Percentiles rank a stretch among this genome's conserved stretches.
Evolutionary conservation across 2,888 invertebrate genomes (phyloP).

Genomic region (Caenorhabditis sp.): DNA sequence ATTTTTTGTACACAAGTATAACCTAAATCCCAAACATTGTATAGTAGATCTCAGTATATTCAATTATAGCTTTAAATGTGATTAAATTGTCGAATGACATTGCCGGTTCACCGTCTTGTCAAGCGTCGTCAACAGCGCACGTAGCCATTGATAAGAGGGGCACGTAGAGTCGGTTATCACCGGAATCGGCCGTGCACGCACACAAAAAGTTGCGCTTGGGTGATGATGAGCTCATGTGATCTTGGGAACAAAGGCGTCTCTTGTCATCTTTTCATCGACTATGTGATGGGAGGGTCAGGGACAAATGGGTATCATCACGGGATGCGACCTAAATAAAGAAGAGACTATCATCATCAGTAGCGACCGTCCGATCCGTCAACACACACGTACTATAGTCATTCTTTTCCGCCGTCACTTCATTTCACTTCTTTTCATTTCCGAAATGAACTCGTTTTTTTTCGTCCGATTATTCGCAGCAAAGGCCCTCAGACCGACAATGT

Average conservation of each 20-base stretch:
- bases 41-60: too few species aligned
- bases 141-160: slow-evolving; percentile 26
- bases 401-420: not conserved
- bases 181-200: slow-evolving; percentile 8
- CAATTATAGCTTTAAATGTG: too few species aligned
- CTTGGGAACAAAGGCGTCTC: too few species aligned
- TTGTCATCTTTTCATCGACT: not conserved
- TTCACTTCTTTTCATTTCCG: slow-evolving; percentile 7
- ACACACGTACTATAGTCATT: not conserved
- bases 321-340: slow-evolving; percentile 33
- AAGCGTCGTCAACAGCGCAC: slow-evolving; percentile 18
- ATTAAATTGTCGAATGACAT: slow-evolving; percentile 4
- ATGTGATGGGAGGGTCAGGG: slow-evolving; percentile 38
- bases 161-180: slow-evolving; percentile 37
- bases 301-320: slow-evolving; percentile 22
- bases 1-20: too few species aligned
- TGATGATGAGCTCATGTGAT: slow-evolving; percentile 43
- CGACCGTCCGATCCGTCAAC: not conserved
- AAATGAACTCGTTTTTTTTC: slow-evolving; percentile 23
- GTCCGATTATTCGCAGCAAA: slow-evolving; percentile 3
- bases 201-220: slow-evolving; percentile 14
- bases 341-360: slow-evolving; percentile 6
- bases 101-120: not conserved
- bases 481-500: not conserved
- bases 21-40: not conserved